These are phyloP conservation scores for Drosophila silvestris DNA, from an alignment of 2,888 invertebrate genomes.

Conservation along the genomic window DNA sequence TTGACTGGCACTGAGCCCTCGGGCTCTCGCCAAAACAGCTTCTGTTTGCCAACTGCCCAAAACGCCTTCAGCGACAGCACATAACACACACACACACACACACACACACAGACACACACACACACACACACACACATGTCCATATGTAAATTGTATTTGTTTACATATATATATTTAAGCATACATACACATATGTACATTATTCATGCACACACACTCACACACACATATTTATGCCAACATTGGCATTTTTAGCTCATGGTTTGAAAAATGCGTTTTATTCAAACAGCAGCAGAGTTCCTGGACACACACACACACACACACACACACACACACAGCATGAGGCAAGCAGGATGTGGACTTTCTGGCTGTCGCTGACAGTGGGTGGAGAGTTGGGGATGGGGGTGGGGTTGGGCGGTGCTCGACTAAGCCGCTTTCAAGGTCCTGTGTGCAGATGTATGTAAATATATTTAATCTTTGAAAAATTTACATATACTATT, in stretches of 20 bases:
- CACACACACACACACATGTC: slow-evolving; percentile 30
- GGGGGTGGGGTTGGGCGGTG: slow-evolving; percentile 1
- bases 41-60: slow-evolving; percentile 69
- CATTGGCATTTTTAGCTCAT: slow-evolving; percentile 56
- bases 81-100: slow-evolving; percentile 42
- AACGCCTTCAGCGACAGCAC: slow-evolving; percentile 63
- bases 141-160: slow-evolving; percentile 54
- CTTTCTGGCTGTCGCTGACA: slow-evolving; percentile 37
- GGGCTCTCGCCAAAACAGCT: slow-evolving; percentile 35
- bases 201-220: slow-evolving; percentile 61
- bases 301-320: slow-evolving; percentile 43
- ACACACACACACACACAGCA: slow-evolving; percentile 13
- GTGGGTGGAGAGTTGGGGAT: neutral
- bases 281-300: slow-evolving; percentile 65
- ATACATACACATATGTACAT: slow-evolving; percentile 55
- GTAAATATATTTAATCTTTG: slow-evolving; percentile 57
- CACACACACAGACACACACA: slow-evolving; percentile 34
- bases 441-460: slow-evolving; percentile 36
- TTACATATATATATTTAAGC: slow-evolving; percentile 12
- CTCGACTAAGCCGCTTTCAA: slow-evolving; percentile 47
- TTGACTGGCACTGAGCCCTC: slow-evolving; percentile 49
- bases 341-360: slow-evolving; percentile 21
- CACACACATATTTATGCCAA: slow-evolving; percentile 16
- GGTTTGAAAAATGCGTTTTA: slow-evolving; percentile 78
- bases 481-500: slow-evolving; percentile 61